A percentile compares a stretch with the other conserved stretches of the same genome.
These are phyloP conservation scores for Palythoa grandiflora DNA, from an alignment of 92 coral and sea anemone genomes.

Conservation along the genomic window DNA sequence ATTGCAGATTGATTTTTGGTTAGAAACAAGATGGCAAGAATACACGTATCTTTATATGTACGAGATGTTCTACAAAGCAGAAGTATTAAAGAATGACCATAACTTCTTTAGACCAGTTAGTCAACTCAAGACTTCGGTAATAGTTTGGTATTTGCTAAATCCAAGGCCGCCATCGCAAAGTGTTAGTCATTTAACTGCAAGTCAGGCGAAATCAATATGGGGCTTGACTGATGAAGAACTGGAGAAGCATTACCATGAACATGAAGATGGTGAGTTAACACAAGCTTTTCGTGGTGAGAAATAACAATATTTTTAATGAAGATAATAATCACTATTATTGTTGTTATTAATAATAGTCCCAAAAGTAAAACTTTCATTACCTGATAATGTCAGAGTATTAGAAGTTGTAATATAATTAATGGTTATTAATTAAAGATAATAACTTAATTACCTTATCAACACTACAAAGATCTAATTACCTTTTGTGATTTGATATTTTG, in stretches of 20 bases:
- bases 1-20: constrained; percentile 93
- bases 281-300: neutral
- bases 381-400: neutral
- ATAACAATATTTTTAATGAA: constrained; percentile 3
- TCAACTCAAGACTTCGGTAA: constrained; percentile 98
- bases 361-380: neutral
- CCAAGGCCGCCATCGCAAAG: constrained; percentile 96
- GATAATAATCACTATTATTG: neutral
- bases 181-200: constrained; percentile 97
- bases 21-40: constrained; percentile 92
- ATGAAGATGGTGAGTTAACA: constrained; percentile 78
- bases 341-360: neutral
- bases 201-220: constrained; percentile 99
- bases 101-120: constrained; percentile 99
- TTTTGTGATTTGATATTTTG: neutral
- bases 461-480: neutral
- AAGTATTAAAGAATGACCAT: constrained; percentile 96
- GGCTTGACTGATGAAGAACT: constrained; percentile 96
- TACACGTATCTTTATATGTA: constrained; percentile 94
- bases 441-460: neutral
- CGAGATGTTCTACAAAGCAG: constrained; percentile 98
- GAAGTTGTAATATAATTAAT: neutral
- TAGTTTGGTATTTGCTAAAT: constrained; percentile 97
- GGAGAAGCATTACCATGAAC: constrained; percentile 89
- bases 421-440: neutral